phyloP scores from a whole-genome alignment of 2,113 vertebrate species.

The Mobula hypostoma region DNA sequence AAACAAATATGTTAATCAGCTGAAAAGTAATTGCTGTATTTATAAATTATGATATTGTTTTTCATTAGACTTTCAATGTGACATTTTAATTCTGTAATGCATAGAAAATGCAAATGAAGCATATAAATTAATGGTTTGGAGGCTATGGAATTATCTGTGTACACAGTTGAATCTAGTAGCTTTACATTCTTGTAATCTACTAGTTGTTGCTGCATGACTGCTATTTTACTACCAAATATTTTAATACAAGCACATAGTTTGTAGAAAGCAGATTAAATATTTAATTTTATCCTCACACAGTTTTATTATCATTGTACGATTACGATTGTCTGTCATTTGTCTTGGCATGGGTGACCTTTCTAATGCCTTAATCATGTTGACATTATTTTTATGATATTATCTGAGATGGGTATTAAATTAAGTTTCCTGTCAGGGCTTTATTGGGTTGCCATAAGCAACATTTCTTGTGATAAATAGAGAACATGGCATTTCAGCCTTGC shows the following conservation, averaged over 20 bases:
- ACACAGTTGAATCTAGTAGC: neutral
- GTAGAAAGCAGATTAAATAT: conserved; percentile 13
- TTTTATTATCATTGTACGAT: neutral
- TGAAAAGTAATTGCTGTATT: neutral
- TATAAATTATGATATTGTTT: neutral
- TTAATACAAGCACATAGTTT: neutral
- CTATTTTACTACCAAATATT: neutral
- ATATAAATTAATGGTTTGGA: neutral
- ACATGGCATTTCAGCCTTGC: neutral
- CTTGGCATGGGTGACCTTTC: conserved; percentile 11
- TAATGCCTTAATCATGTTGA: conserved; percentile 9
- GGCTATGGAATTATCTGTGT: neutral
- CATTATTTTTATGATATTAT: conserved; percentile 17
- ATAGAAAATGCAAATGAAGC: neutral
- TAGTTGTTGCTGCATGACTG: neutral
- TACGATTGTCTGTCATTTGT: neutral
- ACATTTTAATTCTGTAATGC: neutral
- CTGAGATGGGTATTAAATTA: conserved; percentile 20
- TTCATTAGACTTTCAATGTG: neutral
- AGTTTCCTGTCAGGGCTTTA: neutral
- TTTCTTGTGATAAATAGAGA: conserved; percentile 2
- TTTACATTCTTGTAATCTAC: neutral
- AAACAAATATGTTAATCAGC: neutral
- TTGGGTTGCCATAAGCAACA: neutral
- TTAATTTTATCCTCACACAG: conserved; percentile 11